Evolutionary conservation across 2,113 vertebrate species (phyloP).

Genomic region (Egretta garzetta): DNA sequence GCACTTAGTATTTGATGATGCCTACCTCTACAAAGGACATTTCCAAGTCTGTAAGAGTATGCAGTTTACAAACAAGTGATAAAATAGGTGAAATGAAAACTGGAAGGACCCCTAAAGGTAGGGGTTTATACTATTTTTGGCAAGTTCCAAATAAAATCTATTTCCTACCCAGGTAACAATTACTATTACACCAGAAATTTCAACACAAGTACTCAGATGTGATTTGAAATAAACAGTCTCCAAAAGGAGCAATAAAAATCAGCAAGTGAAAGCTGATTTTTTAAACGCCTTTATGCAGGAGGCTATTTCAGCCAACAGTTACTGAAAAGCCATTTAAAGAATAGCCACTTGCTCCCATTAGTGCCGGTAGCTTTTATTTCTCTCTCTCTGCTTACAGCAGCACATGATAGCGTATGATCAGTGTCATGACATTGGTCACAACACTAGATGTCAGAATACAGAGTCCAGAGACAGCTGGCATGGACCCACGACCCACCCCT

Average conservation of each 20-base stretch:
- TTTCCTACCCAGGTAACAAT: neutral
- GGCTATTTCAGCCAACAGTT: neutral
- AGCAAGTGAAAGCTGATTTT: neutral
- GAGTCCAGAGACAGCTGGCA: neutral
- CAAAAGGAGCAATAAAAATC: neutral
- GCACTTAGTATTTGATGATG: neutral
- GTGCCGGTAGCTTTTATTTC: neutral
- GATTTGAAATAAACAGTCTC: neutral
- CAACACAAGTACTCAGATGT: neutral
- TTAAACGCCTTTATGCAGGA: neutral
- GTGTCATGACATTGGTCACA: neutral
- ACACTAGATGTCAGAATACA: neutral
- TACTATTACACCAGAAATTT: neutral
- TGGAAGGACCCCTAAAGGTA: neutral
- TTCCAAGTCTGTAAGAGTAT: neutral
- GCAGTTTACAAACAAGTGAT: neutral
- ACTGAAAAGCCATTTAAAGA: neutral
- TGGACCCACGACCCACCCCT: neutral
- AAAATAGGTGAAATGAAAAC: neutral
- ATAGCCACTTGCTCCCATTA: neutral
- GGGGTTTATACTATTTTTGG: neutral
- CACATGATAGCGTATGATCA: neutral
- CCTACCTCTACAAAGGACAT: neutral
- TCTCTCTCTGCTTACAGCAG: neutral
- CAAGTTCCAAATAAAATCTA: neutral